These are phyloP conservation scores for Drosophila seguyi DNA, from an alignment of 1,140 invertebrate species.

Conservation along the genomic window DNA sequence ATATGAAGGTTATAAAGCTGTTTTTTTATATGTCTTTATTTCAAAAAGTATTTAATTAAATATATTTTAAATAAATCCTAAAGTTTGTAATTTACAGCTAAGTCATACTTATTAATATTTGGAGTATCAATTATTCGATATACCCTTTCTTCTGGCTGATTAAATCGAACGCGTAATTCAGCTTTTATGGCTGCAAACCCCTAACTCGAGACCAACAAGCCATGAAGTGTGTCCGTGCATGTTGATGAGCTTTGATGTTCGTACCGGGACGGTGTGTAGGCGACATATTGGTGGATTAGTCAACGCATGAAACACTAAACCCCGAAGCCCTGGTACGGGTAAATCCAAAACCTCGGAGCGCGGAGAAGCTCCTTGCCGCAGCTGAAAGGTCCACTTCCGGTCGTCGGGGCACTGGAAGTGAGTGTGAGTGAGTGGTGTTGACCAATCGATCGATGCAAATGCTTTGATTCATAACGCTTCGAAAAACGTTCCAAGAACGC, in stretches of 20 bases:
- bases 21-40: no score
- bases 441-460: slow-evolving; percentile 52
- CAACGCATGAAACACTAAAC: slow-evolving; percentile 38
- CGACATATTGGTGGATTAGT: slow-evolving; percentile 37
- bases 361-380: slow-evolving; percentile 18
- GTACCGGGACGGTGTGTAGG: slow-evolving; percentile 17
- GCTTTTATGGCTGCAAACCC: slow-evolving; percentile 24
- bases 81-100: no score
- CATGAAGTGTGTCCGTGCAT: slow-evolving; percentile 54
- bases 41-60: neutral
- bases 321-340: neutral
- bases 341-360: slow-evolving; percentile 23
- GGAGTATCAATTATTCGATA: slow-evolving; percentile 24
- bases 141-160: neutral
- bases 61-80: no score
- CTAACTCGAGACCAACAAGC: neutral
- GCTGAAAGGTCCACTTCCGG: slow-evolving; percentile 61
- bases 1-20: no score
- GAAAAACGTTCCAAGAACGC: slow-evolving; percentile 65
- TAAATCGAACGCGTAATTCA: slow-evolving; percentile 72
- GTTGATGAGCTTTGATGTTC: slow-evolving; percentile 58
- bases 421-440: slow-evolving; percentile 30
- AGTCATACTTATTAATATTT: neutral
- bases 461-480: slow-evolving; percentile 59
- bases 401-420: slow-evolving; percentile 14